Evolutionary conservation across 2,113 vertebrate genomes (phyloP).

Genomic region (Fulmarus glacialis): DNA sequence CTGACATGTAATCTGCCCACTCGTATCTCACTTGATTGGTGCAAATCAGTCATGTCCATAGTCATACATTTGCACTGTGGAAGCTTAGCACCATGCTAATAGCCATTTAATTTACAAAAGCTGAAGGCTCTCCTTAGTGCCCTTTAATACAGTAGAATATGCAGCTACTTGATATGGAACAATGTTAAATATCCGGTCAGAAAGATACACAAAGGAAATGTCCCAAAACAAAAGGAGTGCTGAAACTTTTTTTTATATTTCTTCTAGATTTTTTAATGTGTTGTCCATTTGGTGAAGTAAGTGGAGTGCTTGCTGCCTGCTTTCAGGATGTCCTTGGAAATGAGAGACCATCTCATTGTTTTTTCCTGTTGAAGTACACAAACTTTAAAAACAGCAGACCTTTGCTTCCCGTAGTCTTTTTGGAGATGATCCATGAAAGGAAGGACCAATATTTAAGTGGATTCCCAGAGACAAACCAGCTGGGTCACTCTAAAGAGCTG

Average conservation of each 20-base stretch:
- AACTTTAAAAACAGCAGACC: neutral
- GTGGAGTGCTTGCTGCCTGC: neutral
- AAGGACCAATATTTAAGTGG: neutral
- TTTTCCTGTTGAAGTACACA: neutral
- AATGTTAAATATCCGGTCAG: neutral
- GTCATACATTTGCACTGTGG: neutral
- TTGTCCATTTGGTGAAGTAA: neutral
- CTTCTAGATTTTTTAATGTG: neutral
- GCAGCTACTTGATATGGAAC: neutral
- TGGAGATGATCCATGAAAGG: neutral
- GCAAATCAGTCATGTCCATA: neutral
- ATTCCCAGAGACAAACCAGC: neutral
- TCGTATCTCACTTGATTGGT: rapidly evolving
- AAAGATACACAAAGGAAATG: neutral
- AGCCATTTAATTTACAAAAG: neutral
- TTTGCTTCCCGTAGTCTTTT: neutral
- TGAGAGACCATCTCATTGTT: neutral
- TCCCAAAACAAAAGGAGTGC: neutral
- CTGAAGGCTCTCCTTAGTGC: neutral
- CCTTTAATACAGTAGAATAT: neutral
- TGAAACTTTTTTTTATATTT: neutral
- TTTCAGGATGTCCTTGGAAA: neutral
- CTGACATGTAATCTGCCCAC: neutral
- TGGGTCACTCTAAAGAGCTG: neutral
- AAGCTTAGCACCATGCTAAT: neutral